Percentiles rank a stretch among this genome's conserved stretches.
phyloP scores from a whole-genome alignment of 2,113 vertebrate genomes.

The Mugil cephalus region DNA sequence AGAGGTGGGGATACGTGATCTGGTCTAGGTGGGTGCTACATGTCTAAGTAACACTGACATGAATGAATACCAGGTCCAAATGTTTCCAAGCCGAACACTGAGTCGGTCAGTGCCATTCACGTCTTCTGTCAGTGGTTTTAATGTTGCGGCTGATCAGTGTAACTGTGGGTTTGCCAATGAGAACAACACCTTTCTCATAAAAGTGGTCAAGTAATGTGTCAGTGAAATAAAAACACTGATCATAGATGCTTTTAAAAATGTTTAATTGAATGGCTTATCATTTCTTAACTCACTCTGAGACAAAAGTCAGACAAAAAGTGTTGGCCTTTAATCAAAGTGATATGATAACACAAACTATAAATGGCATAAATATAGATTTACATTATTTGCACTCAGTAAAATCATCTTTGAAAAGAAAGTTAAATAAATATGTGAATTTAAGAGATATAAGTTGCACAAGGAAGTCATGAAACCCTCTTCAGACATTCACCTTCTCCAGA shows the following conservation, averaged over 20 bases:
- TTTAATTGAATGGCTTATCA: too few relatives aligned
- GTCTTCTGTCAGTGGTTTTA: too few relatives aligned
- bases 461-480: not conserved
- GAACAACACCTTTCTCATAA: not conserved
- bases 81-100: too few relatives aligned
- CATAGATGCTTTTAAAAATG: not conserved
- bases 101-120: too few relatives aligned
- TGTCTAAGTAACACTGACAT: too few relatives aligned
- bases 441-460: not conserved
- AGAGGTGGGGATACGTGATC: too few relatives aligned
- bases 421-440: not conserved
- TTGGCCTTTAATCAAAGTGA: not conserved
- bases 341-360: not conserved
- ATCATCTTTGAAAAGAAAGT: not conserved
- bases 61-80: too few relatives aligned
- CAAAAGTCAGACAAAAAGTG: not conserved
- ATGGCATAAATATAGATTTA: not conserved
- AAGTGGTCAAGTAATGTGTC: not conserved
- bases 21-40: too few relatives aligned
- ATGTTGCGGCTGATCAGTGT: too few relatives aligned
- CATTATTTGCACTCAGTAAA: not conserved
- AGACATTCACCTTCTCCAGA: too few relatives aligned
- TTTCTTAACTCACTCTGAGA: too few relatives aligned
- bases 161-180: not conserved
- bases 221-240: not conserved